A percentile compares a stretch with the other conserved stretches of the same genome.
Conservation (phyloP, 2,888 invertebrate species). For the Odontothrips loti region DNA sequence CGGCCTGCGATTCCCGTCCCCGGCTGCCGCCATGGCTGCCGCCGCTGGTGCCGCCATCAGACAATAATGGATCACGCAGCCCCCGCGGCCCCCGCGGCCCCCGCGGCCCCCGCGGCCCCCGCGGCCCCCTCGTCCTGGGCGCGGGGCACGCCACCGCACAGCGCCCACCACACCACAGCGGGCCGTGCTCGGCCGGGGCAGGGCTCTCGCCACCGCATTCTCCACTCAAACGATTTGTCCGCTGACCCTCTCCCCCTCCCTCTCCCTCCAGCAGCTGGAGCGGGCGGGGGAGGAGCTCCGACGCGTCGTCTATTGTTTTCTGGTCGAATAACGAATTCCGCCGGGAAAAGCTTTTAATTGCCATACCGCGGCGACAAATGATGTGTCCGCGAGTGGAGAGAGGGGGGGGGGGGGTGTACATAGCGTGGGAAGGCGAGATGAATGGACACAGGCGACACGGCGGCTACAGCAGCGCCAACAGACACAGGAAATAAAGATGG, state of each 20-base stretch:
- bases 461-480: too few relatives aligned
- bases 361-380: neutral
- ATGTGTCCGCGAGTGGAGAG: neutral
- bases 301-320: neutral
- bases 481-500: too few relatives aligned
- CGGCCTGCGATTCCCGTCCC: too few relatives aligned
- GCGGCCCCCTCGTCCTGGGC: neutral
- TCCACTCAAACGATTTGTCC: constrained; percentile 5
- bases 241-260: neutral
- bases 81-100: too few relatives aligned
- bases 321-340: neutral
- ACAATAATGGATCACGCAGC: too few relatives aligned
- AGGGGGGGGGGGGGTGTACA: neutral
- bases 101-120: neutral
- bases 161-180: neutral
- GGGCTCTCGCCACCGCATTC: neutral
- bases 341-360: neutral
- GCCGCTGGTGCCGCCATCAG: too few relatives aligned
- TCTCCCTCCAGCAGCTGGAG: neutral
- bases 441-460: too few relatives aligned
- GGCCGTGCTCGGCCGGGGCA: neutral
- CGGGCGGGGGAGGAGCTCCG: too few relatives aligned
- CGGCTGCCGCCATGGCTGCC: too few relatives aligned
- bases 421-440: neutral
- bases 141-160: neutral